Conservation (phyloP, 2,113 vertebrate genomes). For the Camarhynchus parvulus region DNA sequence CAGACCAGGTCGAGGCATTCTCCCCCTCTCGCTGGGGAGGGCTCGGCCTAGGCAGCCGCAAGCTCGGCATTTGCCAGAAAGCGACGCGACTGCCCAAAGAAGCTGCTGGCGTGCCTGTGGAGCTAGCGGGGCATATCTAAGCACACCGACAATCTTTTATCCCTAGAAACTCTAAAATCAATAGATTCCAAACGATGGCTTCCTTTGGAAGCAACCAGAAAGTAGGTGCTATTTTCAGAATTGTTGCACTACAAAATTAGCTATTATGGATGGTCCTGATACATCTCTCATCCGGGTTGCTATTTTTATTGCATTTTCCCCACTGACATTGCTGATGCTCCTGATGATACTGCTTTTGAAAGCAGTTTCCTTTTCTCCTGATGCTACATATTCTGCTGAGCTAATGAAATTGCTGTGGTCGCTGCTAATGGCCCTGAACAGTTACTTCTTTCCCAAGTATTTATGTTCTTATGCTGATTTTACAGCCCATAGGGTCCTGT, state of each 20-base stretch:
- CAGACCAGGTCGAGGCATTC: too few relatives aligned
- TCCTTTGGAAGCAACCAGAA: not conserved
- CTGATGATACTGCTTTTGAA: not conserved
- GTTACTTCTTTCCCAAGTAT: not conserved
- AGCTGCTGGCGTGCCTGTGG: too few relatives aligned
- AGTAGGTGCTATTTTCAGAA: not conserved
- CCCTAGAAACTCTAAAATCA: not conserved
- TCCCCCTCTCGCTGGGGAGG: too few relatives aligned
- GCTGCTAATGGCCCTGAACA: not conserved
- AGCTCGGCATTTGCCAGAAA: too few relatives aligned
- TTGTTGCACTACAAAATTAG: not conserved
- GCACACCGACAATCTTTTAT: not conserved
- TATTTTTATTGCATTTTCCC: not conserved
- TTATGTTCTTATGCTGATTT: not conserved
- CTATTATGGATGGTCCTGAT: not conserved
- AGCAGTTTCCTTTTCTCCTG: conserved; percentile 2
- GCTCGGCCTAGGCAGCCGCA: too few relatives aligned
- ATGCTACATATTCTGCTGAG: not conserved
- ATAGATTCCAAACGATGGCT: not conserved
- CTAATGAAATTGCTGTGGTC: not conserved
- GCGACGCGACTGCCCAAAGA: too few relatives aligned
- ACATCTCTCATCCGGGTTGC: not conserved
- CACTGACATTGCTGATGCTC: not conserved
- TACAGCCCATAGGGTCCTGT: not conserved
- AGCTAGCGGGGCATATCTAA: too few relatives aligned